Percentiles rank a stretch among this genome's conserved stretches.
phyloP scores from a whole-genome alignment of 2,888 invertebrate genomes.

The Cryptocephalus primarius region DNA sequence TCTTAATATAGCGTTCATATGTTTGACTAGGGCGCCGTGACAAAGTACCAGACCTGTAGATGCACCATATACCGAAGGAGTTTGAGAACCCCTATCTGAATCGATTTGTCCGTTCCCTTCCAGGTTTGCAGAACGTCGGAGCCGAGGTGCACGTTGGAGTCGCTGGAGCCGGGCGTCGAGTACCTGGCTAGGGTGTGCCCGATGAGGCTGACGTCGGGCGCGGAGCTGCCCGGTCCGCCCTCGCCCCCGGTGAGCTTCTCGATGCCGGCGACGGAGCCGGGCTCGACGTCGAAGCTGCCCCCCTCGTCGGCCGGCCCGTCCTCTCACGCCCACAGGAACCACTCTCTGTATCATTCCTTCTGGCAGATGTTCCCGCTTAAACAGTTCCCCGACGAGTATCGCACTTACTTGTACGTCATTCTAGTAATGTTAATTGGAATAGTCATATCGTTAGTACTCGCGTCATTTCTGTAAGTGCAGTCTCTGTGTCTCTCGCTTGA shows the following conservation, averaged over 20 bases:
- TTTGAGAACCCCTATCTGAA: not conserved
- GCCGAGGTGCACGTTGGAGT: constrained; percentile 50
- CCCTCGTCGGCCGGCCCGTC: constrained; percentile 17
- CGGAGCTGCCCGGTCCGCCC: constrained; percentile 58
- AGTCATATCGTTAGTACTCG: constrained; percentile 25
- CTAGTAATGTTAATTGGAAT: constrained; percentile 26
- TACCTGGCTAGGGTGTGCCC: constrained; percentile 72
- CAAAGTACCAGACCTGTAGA: too few relatives aligned
- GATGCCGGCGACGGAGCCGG: constrained; percentile 35
- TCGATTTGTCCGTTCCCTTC: constrained; percentile 13
- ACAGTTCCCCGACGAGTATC: constrained; percentile 46
- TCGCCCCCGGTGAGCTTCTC: constrained; percentile 54
- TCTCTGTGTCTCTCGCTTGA: not conserved
- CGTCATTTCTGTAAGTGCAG: constrained; percentile 21
- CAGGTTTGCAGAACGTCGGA: constrained; percentile 59
- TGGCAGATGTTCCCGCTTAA: constrained; percentile 16
- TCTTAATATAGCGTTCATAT: too few relatives aligned
- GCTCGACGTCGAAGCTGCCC: constrained; percentile 32
- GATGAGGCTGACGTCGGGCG: constrained; percentile 51
- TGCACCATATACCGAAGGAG: too few relatives aligned
- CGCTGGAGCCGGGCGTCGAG: constrained; percentile 63
- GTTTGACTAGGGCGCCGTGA: too few relatives aligned
- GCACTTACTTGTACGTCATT: constrained; percentile 41
- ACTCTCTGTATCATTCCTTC: constrained; percentile 12
- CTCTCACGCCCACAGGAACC: constrained; percentile 12